These are phyloP conservation scores for Anisognathus igniventris DNA, from an alignment of 2,797 vertebrate species.

Conservation along the genomic window DNA sequence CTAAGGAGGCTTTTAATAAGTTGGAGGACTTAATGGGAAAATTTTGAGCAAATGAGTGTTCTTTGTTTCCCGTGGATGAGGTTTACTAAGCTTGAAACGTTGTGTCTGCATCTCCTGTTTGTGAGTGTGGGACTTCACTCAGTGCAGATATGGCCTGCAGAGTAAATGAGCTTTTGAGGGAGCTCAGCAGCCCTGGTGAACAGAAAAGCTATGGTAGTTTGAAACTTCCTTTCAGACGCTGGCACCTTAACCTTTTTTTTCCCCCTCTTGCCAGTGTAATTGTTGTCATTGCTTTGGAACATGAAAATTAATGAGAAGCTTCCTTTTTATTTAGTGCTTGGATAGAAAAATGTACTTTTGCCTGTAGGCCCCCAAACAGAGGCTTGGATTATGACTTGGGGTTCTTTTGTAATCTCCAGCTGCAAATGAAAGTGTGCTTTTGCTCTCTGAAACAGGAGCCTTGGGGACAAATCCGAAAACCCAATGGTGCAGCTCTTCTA, in stretches of 20 bases:
- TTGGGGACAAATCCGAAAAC: constrained; percentile 87
- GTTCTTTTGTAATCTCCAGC: background rate
- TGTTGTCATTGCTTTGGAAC: background rate
- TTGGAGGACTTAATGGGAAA: accelerated
- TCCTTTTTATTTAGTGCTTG: background rate
- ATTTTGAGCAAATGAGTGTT: background rate
- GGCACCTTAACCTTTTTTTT: background rate
- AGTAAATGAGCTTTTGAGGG: background rate
- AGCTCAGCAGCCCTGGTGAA: background rate
- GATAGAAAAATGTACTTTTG: background rate
- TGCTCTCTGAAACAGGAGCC: constrained; percentile 70
- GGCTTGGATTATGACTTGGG: background rate
- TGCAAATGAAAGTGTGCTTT: background rate
- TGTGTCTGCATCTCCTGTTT: background rate
- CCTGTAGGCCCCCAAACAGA: background rate
- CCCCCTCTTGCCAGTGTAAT: background rate
- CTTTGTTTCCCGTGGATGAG: background rate
- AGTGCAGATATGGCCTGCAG: accelerated
- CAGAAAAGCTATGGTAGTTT: background rate
- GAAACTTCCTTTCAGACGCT: background rate
- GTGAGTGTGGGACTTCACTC: background rate
- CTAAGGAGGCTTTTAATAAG: background rate
- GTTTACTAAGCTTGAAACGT: background rate
- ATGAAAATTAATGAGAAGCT: background rate
- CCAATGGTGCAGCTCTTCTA: constrained; percentile 99